Evolutionary conservation across 2,113 vertebrate species (phyloP).

Genomic region (Heterotis niloticus): DNA sequence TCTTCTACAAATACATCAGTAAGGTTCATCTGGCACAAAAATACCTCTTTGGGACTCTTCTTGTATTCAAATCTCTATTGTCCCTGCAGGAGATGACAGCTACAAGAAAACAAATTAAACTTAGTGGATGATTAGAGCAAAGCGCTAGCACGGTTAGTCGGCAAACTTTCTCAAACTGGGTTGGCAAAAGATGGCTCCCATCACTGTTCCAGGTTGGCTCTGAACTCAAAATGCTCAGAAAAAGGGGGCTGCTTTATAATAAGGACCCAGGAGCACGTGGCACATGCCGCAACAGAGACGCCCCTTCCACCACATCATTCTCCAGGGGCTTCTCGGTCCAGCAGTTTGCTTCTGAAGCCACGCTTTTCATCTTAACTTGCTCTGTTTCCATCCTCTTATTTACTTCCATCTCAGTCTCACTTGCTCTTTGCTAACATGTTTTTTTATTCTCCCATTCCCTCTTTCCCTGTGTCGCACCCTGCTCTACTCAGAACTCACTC

Average conservation of each 20-base stretch:
- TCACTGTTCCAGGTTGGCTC: constrained; percentile 13
- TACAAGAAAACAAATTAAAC: not conserved
- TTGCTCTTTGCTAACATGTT: not conserved
- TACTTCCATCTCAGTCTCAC: not conserved
- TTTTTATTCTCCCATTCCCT: not conserved
- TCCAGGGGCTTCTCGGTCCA: not conserved
- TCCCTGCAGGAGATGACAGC: too few relatives aligned
- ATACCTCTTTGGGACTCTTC: too few relatives aligned
- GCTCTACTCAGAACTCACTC: not conserved
- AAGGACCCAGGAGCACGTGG: constrained; percentile 29
- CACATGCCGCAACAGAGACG: not conserved
- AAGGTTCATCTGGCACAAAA: too few relatives aligned
- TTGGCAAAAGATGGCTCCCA: not conserved
- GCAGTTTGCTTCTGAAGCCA: not conserved
- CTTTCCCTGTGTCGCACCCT: not conserved
- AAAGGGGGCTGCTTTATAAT: constrained; percentile 24
- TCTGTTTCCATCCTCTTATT: not conserved
- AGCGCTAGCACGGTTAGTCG: not conserved
- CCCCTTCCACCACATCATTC: not conserved
- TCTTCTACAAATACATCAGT: too few relatives aligned
- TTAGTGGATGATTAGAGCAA: not conserved
- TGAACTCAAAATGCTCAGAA: constrained; percentile 24
- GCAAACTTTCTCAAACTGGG: not conserved
- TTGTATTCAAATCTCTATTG: too few relatives aligned
- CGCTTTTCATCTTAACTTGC: not conserved